phyloP scores from a whole-genome alignment of 2,888 invertebrate species.

The Watsonalla binaria region DNA sequence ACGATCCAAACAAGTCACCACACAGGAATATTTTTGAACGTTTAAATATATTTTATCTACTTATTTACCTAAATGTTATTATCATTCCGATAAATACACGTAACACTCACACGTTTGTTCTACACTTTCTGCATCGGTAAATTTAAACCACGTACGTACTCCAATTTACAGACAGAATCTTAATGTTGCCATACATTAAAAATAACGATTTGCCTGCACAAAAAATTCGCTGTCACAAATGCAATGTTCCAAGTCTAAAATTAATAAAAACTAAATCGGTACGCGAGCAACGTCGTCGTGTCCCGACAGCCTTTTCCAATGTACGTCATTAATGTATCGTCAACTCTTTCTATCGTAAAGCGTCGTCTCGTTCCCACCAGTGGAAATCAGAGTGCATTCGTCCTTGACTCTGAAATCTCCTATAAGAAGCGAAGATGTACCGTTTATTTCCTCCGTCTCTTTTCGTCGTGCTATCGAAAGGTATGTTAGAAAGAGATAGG shows the following conservation, averaged over 20 bases:
- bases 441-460: conserved; percentile 53
- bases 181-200: conserved; percentile 36
- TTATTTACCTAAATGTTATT: not conserved
- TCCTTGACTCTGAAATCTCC: conserved; percentile 63
- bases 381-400: conserved; percentile 56
- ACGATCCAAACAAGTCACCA: not conserved
- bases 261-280: conserved; percentile 37
- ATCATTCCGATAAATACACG: conserved; percentile 3
- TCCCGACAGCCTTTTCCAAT: conserved; percentile 45
- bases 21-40: not conserved
- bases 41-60: not conserved
- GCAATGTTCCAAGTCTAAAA: conserved; percentile 29
- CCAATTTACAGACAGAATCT: conserved; percentile 17
- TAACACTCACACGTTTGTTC: conserved; percentile 8
- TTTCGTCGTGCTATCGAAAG: conserved; percentile 15
- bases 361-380: conserved; percentile 32
- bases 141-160: conserved; percentile 42
- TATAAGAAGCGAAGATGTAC: conserved; percentile 57
- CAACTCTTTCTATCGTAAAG: conserved; percentile 35
- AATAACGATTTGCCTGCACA: conserved; percentile 11
- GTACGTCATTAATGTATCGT: conserved; percentile 32
- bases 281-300: conserved; percentile 44
- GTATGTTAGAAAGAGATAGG: conserved; percentile 34
- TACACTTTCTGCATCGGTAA: conserved; percentile 34
- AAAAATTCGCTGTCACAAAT: conserved; percentile 7